Conservation (phyloP, 2,797 vertebrate species). For the Hypotaenidia okinawae region DNA sequence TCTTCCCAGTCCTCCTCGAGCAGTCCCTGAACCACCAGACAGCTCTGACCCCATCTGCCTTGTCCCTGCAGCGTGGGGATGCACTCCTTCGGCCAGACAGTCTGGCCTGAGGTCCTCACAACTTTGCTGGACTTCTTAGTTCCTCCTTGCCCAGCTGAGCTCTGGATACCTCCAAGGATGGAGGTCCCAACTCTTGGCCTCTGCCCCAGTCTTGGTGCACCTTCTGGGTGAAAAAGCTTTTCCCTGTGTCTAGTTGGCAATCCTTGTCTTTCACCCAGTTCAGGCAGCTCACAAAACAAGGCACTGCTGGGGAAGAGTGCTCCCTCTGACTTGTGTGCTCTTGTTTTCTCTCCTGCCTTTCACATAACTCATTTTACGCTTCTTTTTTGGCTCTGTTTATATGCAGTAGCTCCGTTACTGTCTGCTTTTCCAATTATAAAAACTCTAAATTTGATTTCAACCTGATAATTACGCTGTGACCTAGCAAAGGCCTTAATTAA, state of each 20-base stretch:
- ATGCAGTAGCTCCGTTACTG: not conserved
- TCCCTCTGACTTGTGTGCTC: not conserved
- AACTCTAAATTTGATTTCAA: conserved; percentile 25
- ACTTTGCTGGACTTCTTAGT: not conserved
- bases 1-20: not conserved
- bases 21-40: not conserved
- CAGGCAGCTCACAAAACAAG: not conserved
- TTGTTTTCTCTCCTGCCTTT: not conserved
- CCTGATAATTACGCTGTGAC: conserved; percentile 9
- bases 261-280: not conserved
- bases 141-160: not conserved
- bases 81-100: not conserved
- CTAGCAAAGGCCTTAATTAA: not conserved
- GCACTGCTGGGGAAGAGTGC: not conserved
- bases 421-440: conserved; percentile 4
- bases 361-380: not conserved
- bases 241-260: not conserved
- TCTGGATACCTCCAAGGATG: not conserved
- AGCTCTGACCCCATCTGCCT: not conserved
- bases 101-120: not conserved
- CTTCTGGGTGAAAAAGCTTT: not conserved
- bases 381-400: not conserved
- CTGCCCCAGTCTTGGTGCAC: not conserved
- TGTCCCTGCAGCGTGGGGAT: rapidly evolving
- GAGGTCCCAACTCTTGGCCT: not conserved